Evolutionary conservation across 2,113 vertebrate species (phyloP), one percentile per base, ranked within the genome.

Genomic region (Triplophysa tibetana): DNA sequence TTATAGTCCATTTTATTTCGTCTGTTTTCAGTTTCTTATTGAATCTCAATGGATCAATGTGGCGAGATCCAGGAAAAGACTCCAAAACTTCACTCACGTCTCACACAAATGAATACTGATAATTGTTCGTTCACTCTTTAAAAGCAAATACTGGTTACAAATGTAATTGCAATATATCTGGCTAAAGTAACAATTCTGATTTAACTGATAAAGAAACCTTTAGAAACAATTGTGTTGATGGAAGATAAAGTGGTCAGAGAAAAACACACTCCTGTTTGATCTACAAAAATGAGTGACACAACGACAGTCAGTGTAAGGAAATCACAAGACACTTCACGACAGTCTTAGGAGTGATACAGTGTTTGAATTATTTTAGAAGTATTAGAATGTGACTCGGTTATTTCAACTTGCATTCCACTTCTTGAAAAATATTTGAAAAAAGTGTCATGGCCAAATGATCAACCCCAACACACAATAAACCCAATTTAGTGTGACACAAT

Each of bases 101-200:
- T n/a, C n/a, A n/a, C n/a, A n/a, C n/a, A n/a, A n/a, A n/a, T 69
- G 26, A 84, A 81, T 66, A 81, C 75, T 72, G 66, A 70, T 50
- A 77, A 70, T 33, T 48, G 56, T n/a, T 54, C 29, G 17, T 24
- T 24, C 43, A 60, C 72, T 66, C 19, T 38, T 23, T 54, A 9
- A 68, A 52, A 64, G 72, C 24, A 29, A 83, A 83, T 65, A 79
- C 77, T 79, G 81, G 75, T 70, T 70, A 48, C 14, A 74, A 48
- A 60, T 45, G 17, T 77, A 43, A 77, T 38, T 41, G 54, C 52
- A 77, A 56, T 61, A 64, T 61, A 80, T 16, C 3, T 21, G 23
- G 23, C n/a, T 75, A 24, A 77, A 41, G 54, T 78, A 56, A 73
- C 10, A 67, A n/a, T 19, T 61, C 50, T 48, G 68, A 61, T 61